phyloP scores from a whole-genome alignment of 1,140 invertebrate genomes.

The Eupeodes corollae region DNA sequence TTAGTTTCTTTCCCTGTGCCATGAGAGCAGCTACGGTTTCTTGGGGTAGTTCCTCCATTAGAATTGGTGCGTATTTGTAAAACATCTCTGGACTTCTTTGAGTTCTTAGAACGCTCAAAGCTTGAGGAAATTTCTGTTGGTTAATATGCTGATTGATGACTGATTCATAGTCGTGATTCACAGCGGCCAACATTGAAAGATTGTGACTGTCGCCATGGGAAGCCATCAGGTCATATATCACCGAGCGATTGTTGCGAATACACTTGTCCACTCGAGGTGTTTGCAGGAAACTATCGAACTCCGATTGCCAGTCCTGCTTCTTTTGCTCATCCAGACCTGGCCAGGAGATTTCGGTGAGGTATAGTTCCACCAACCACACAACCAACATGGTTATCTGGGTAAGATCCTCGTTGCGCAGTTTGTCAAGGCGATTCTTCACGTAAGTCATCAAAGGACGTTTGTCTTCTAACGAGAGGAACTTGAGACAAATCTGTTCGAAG shows the following conservation, averaged over 20 bases:
- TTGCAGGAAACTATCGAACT: constrained; percentile 64
- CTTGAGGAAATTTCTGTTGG: constrained; percentile 59
- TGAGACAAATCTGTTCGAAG: constrained; percentile 88
- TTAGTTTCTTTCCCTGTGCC: constrained; percentile 56
- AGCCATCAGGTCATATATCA: constrained; percentile 79
- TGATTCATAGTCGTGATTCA: constrained; percentile 81
- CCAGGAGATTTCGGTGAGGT: constrained; percentile 63
- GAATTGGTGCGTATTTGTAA: constrained; percentile 75
- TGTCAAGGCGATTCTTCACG: constrained; percentile 55
- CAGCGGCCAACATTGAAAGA: constrained; percentile 68
- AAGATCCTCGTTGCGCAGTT: constrained; percentile 49
- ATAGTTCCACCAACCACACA: constrained; percentile 87
- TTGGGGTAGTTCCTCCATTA: constrained; percentile 74
- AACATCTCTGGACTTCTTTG: constrained; percentile 69
- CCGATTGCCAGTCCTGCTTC: constrained; percentile 28
- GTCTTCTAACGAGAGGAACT: constrained; percentile 75
- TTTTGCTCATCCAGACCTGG: constrained; percentile 49
- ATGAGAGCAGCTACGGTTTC: constrained; percentile 73
- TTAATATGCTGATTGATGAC: constrained; percentile 81
- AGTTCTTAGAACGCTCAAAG: constrained; percentile 60
- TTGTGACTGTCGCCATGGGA: constrained; percentile 89
- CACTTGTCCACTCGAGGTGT: constrained; percentile 57
- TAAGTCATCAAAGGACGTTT: constrained; percentile 79
- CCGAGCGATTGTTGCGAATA: constrained; percentile 63
- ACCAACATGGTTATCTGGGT: constrained; percentile 85